These are phyloP conservation scores for Phorcus lineatus DNA, from an alignment of 2,888 invertebrate species.

Conservation along the genomic window DNA sequence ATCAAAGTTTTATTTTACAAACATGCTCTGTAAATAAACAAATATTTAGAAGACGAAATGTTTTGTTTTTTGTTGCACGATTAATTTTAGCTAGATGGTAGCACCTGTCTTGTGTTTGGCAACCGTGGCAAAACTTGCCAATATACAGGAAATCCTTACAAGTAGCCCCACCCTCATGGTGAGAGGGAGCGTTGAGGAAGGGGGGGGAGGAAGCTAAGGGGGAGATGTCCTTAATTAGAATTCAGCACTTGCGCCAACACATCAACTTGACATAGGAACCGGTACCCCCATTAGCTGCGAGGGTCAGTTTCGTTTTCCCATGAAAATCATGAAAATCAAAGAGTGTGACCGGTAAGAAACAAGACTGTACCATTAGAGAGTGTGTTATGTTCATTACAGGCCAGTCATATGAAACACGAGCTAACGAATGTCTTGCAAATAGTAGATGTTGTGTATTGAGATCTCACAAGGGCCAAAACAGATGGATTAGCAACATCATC, in stretches of 20 bases:
- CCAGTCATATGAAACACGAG: neutral
- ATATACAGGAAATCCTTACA: neutral
- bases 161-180: conserved; percentile 8
- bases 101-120: neutral
- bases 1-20: conserved; percentile 24
- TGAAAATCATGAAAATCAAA: conserved; percentile 18
- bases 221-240: conserved; percentile 2
- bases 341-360: neutral
- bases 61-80: conserved; percentile 24
- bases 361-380: neutral
- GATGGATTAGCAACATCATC: no score
- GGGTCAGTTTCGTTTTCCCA: conserved; percentile 25
- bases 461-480: no score
- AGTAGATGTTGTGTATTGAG: no score
- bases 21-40: conserved; percentile 22
- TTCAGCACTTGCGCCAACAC: conserved; percentile 12
- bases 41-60: conserved; percentile 23
- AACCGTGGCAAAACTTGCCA: neutral
- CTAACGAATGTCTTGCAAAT: neutral
- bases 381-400: neutral
- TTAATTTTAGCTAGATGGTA: neutral
- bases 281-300: neutral
- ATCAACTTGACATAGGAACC: neutral
- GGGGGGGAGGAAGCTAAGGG: neutral
- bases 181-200: no score